Base-by-base conservation (phyloP, 2,797 vertebrate species). In the Oreochromis grahami region DNA sequence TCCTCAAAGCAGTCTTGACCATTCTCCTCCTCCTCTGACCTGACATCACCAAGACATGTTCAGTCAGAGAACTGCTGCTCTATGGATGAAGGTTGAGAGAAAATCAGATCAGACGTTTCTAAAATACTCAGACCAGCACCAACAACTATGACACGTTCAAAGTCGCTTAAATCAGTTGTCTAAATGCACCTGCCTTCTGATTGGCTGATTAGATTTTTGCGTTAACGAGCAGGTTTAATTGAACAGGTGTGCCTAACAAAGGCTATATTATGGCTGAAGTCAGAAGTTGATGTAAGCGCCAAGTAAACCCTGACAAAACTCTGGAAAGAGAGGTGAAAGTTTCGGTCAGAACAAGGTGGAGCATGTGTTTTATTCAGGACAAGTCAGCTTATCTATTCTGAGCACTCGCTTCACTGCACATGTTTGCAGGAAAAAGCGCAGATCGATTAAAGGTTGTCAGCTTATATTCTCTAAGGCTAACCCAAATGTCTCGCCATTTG, bases 361-460 rank as follows among this genome's bases (percentile, higher is more conserved):
- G 13, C 60, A 68, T 68, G 65, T 29, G 6, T 87, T 88, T 80
- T 74, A 74, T 50, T 74, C 45, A 74, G 70, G 70, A 51, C 80
- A 77, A 85, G 82, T 76, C 84, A 82, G 52, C 68, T 58, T 76
- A 79, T 89, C 81, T 89, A 72, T 85, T 91, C 68, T 56, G 60
- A 82, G 86, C 34, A 2, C 88, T 91, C 60, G 86, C 91, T 78
- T 89, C 74, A 12, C 6, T 82, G 88, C 86, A 86, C 86, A 68
- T 70, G 56, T 81, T 87, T 63, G 77, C 74, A 50, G 65, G 13
- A 80, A 55, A 26, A 82, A 78, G 77, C 8, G 32, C 77, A 29
- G 70, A 92, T 94, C 90, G 89, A 94, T 94, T 58, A 60, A 77
- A 77, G 68, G 85, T 86, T 48, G 87, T 87, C 87, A 82, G 78